Evolutionary conservation across 35 echinoderm and acorn worm genomes (phyloP).

Genomic region (Nesometra sesokonis): DNA sequence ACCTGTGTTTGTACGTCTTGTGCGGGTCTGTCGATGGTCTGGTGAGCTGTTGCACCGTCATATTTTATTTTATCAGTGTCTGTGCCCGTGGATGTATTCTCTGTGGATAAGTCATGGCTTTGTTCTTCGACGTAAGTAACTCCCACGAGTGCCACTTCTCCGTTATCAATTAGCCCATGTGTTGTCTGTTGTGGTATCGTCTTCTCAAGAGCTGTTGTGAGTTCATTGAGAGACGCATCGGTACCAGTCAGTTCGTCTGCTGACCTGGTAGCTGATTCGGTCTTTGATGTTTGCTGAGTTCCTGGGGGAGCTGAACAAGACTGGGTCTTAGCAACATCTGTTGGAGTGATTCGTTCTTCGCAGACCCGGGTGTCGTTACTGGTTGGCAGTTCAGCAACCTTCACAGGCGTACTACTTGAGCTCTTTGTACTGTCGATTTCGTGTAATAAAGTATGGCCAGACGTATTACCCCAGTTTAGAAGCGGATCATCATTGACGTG

Average conservation of each 20-base stretch:
- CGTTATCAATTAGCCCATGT: no score
- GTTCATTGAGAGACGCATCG: neutral
- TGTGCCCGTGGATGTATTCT: no score
- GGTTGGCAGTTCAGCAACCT: neutral
- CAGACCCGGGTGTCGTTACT: neutral
- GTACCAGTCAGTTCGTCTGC: neutral
- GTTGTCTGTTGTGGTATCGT: no score
- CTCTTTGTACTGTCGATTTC: neutral
- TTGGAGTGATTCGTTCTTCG: no score
- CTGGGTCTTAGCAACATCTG: no score
- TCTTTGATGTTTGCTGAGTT: no score
- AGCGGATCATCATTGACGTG: neutral
- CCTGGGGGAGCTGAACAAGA: no score
- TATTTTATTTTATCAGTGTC: neutral
- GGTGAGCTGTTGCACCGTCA: neutral
- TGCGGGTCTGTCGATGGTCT: neutral
- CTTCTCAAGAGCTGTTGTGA: no score
- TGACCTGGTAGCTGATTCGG: neutral
- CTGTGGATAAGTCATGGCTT: no score
- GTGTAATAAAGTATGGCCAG: neutral
- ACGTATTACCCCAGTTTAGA: neutral
- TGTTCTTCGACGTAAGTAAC: no score
- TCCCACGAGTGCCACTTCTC: no score
- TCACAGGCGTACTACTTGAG: neutral
- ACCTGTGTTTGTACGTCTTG: neutral